A percentile compares a stretch with the other conserved stretches of the same genome.
Conservation (phyloP, 2,797 vertebrate species). For the Cheirogaleus major region DNA sequence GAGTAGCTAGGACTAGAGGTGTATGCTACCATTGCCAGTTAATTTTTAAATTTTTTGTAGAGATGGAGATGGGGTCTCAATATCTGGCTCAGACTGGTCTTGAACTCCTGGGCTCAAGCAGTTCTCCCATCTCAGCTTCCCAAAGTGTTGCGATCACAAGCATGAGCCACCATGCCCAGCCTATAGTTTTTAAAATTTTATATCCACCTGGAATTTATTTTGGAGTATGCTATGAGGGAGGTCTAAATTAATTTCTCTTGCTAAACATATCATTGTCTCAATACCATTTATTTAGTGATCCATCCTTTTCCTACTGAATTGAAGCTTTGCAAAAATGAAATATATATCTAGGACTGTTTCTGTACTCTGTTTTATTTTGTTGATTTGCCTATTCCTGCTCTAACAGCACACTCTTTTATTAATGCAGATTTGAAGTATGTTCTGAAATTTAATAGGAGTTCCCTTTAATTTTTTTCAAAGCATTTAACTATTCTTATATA, state of each 20-base stretch:
- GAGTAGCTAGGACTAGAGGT: not conserved
- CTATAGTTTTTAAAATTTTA: not conserved
- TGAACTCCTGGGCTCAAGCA: not conserved
- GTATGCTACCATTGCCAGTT: not conserved
- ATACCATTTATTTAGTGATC: not conserved
- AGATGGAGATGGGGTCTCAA: not conserved
- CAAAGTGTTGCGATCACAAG: not conserved
- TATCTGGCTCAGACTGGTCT: not conserved
- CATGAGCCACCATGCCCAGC: not conserved
- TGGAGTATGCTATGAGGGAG: not conserved
- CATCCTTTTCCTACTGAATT: not conserved
- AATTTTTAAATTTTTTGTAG: not conserved
- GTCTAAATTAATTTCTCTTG: not conserved
- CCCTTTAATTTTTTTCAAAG: not conserved
- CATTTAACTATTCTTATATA: not conserved
- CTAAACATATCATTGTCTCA: not conserved
- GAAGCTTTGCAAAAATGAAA: not conserved
- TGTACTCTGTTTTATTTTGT: conserved; percentile 8
- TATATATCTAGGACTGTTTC: not conserved
- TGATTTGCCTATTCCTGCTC: not conserved
- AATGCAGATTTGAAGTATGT: not conserved
- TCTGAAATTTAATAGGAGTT: not conserved
- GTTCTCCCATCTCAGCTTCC: not conserved
- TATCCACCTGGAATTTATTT: not conserved
- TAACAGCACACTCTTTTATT: not conserved